phyloP scores from a whole-genome alignment of 1,140 invertebrate species.

The Neodiprion pinetum region DNA sequence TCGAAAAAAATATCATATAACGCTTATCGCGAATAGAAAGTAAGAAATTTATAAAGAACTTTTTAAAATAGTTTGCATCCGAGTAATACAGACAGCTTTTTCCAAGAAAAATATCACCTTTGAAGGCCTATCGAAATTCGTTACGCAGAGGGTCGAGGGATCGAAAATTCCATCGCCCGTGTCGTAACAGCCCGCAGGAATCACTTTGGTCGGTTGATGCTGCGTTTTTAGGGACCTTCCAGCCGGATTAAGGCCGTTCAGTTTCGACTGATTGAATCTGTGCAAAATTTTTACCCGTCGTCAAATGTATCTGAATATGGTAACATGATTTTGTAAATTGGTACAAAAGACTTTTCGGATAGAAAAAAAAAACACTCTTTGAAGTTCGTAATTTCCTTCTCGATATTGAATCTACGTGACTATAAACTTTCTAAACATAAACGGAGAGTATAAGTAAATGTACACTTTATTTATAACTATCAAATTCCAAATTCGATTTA shows the following conservation, averaged over 20 bases:
- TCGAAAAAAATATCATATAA: background rate
- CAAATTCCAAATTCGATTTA: no score
- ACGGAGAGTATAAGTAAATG: no score
- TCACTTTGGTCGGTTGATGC: conserved; percentile 43
- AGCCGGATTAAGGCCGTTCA: conserved; percentile 54
- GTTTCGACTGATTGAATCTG: conserved; percentile 54
- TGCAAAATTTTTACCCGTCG: conserved; percentile 9
- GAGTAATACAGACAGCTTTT: background rate
- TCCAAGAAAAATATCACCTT: conserved; percentile 29
- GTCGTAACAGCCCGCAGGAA: conserved; percentile 60
- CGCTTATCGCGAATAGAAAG: background rate
- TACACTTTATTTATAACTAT: no score
- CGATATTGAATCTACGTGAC: no score
- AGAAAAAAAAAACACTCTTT: conserved; percentile 2
- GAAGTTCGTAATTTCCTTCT: no score
- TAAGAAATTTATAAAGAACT: background rate
- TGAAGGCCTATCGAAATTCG: conserved; percentile 42
- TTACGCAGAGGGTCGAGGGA: conserved; percentile 53
- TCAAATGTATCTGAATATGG: no score
- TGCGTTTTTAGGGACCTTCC: conserved; percentile 54
- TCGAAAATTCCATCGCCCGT: conserved; percentile 61
- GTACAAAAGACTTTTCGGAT: conserved; percentile 7
- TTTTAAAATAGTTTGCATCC: background rate
- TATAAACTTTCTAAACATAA: no score
- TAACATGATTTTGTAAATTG: background rate